Percentiles rank a stretch among this genome's conserved stretches.
These are phyloP conservation scores for Trachythela sp. DNA, from an alignment of 64 coral and sea anemone genomes.

Conservation along the genomic window DNA sequence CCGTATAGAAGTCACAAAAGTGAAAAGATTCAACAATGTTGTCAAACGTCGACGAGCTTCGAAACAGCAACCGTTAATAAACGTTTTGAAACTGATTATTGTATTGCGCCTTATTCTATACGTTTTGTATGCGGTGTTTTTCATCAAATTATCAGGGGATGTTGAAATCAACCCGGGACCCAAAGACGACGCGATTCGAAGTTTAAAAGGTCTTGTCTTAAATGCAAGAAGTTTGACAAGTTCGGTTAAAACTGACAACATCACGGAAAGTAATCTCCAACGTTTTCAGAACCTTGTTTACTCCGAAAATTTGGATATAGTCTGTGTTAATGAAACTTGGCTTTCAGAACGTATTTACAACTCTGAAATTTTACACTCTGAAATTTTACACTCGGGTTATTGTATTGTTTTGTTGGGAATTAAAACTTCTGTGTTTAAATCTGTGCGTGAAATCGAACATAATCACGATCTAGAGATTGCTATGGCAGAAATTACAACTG, in stretches of 20 bases:
- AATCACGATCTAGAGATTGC: neutral
- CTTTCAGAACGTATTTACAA: neutral
- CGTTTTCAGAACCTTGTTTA: neutral
- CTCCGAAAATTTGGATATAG: neutral
- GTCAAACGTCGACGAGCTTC: no score
- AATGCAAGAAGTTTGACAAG: neutral
- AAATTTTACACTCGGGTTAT: neutral
- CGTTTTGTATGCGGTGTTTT: no score
- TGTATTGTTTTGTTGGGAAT: neutral
- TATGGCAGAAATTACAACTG: neutral
- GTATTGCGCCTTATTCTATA: no score
- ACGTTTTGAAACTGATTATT: no score
- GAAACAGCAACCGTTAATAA: no score
- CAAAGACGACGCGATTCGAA: neutral
- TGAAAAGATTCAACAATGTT: no score
- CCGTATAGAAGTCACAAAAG: no score
- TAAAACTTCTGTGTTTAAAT: neutral
- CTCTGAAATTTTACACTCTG: constrained; percentile 10
- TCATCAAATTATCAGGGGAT: no score
- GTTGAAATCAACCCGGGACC: no score
- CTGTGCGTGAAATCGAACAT: neutral
- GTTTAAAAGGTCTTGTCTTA: neutral
- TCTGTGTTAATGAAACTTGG: constrained; percentile 11
- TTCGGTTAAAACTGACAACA: neutral
- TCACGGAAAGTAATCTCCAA: neutral